Evolutionary conservation across 2,797 vertebrate genomes (phyloP), one percentile per base, ranked within the genome.

Genomic region (Triplophysa yarkandensis): DNA sequence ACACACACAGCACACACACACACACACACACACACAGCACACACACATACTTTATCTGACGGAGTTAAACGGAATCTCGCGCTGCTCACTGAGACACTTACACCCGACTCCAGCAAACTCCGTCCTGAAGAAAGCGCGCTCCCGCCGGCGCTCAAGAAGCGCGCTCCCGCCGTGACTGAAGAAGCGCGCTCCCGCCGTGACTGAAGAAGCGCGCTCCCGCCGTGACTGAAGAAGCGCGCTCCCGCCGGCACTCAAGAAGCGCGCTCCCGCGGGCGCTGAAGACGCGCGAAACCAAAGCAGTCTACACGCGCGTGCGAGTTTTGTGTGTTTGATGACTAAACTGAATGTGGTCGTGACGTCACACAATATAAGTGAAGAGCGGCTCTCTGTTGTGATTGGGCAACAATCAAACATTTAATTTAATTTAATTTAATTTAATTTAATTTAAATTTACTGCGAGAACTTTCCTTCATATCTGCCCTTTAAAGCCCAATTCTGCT

Each of bases 181-280:
- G 28, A n/a, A 13, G 16, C 11, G 55, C 58, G 19, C 17, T 62
- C 55, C 27, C 68, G 41, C 30, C 11, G 30, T 11, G 30, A 4
- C 19, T 17, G 19, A 44, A 23, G 44, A 13, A n/a, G 30, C 68
- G 25, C 39, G 8, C n/a, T 60, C n/a, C 30, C 10, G 1, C 2
- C 36, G 34, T 43, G 48, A 55, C 32, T 65, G 48, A 17, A 17
- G 8, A 21, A 50, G 58, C 58, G 58, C 69, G n/a, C n/a, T n/a
- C n/a, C n/a, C n/a, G n/a, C n/a, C n/a, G n/a, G n/a, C n/a, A n/a
- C n/a, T n/a, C n/a, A n/a, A n/a, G n/a, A n/a, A n/a, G n/a, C n/a
- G n/a, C n/a, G n/a, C n/a, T n/a, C n/a, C n/a, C n/a, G n/a, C n/a
- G 32, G 17, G 17, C 11, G 11, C 34, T 4, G 23, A 63, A 23